Evolutionary conservation across 2,797 vertebrate genomes (phyloP).

Genomic region (Sebastes reedi): DNA sequence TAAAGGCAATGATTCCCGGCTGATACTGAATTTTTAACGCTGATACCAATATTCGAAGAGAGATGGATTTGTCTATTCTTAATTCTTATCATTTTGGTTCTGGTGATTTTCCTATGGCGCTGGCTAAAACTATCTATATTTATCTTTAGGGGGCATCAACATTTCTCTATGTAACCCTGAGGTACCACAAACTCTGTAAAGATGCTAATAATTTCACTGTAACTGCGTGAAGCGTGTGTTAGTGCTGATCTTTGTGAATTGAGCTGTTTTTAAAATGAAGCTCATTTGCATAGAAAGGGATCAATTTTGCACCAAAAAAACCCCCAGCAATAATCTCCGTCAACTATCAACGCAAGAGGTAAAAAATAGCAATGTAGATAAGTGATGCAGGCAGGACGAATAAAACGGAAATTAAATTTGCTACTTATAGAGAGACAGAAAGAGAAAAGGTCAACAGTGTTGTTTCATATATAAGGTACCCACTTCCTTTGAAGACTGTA

Average conservation of each 20-base stretch:
- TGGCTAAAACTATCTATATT: too few species aligned
- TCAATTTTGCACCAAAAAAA: not conserved
- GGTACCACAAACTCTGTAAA: not conserved
- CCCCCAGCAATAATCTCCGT: not conserved
- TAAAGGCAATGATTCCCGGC: too few species aligned
- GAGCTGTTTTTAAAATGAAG: not conserved
- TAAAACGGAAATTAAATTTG: not conserved
- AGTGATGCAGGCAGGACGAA: not conserved
- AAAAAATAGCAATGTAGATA: conserved; percentile 3
- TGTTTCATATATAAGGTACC: conserved; percentile 24
- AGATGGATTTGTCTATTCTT: too few species aligned
- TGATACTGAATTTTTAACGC: too few species aligned
- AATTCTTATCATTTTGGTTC: too few species aligned
- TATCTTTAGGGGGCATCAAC: too few species aligned
- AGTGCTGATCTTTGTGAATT: not conserved
- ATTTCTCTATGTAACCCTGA: too few species aligned
- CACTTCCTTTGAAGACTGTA: conserved; percentile 57
- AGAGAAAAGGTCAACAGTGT: not conserved
- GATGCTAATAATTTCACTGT: not conserved
- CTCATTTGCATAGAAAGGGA: not conserved
- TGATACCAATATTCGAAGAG: too few species aligned
- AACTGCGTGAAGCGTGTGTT: not conserved
- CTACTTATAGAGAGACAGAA: not conserved
- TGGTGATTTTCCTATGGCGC: too few species aligned
- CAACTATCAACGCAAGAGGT: not conserved